These are phyloP conservation scores for Oxyruncus cristatus DNA, from an alignment of 2,113 vertebrate species.

Conservation along the genomic window DNA sequence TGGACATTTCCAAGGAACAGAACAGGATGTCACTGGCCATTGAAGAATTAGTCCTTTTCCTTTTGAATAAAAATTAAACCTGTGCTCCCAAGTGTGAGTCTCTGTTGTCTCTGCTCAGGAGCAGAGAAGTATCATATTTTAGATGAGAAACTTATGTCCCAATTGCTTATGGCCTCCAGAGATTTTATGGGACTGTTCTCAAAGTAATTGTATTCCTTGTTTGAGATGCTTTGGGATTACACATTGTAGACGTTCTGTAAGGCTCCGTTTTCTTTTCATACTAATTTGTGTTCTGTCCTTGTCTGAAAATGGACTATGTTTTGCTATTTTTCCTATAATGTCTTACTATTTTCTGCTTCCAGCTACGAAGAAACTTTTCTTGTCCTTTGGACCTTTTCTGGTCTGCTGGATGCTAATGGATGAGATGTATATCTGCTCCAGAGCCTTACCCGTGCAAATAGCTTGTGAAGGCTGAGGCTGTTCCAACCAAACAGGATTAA, in stretches of 20 bases:
- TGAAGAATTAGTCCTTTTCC: background rate
- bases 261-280: background rate
- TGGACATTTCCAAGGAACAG: background rate
- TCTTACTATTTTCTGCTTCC: background rate
- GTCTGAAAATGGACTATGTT: background rate
- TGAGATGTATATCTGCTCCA: conserved; percentile 7
- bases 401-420: background rate
- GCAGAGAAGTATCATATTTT: background rate
- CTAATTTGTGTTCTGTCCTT: background rate
- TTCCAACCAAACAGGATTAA: conserved; percentile 46
- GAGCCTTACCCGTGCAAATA: conserved; percentile 19
- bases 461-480: background rate
- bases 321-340: background rate
- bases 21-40: background rate
- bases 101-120: background rate
- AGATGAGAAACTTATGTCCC: background rate
- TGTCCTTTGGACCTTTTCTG: conserved; percentile 1
- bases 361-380: background rate
- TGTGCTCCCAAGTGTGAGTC: background rate
- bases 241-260: background rate
- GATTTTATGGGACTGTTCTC: background rate
- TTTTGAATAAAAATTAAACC: conserved; percentile 13
- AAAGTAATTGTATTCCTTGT: background rate
- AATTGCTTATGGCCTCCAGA: background rate
- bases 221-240: background rate